Evolutionary conservation across 2,888 invertebrate genomes (phyloP).

Genomic region (Drosophila mimetica): DNA sequence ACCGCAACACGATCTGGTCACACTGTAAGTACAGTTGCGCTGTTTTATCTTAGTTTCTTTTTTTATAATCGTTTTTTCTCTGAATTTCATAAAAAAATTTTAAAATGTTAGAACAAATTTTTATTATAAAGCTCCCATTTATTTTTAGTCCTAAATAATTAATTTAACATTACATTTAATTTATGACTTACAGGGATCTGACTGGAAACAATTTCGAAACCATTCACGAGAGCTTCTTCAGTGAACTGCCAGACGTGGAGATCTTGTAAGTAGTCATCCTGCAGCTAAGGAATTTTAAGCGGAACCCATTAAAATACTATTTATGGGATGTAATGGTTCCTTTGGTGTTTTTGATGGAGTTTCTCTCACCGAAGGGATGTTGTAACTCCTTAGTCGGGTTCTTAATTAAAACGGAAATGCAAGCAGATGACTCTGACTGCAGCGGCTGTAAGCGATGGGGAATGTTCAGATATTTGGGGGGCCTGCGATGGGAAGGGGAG

Average conservation of each 20-base stretch:
- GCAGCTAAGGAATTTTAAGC: not conserved
- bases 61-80: too few relatives aligned
- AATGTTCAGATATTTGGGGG: slow-evolving; percentile 39
- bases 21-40: slow-evolving; percentile 82
- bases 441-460: slow-evolving; percentile 3
- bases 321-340: not conserved
- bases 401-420: slow-evolving; percentile 53
- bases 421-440: slow-evolving; percentile 32
- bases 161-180: slow-evolving; percentile 4
- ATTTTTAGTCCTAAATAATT: not conserved
- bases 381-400: slow-evolving; percentile 9
- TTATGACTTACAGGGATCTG: slow-evolving; percentile 83
- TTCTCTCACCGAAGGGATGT: not conserved
- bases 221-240: slow-evolving; percentile 80
- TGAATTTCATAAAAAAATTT: too few relatives aligned
- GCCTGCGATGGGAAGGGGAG: not conserved
- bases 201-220: slow-evolving; percentile 84
- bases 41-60: not conserved
- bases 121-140: too few relatives aligned
- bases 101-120: too few relatives aligned
- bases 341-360: not conserved
- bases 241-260: slow-evolving; percentile 79
- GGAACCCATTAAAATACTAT: not conserved
- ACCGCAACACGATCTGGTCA: slow-evolving; percentile 80
- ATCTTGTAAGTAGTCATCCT: slow-evolving; percentile 82